These are phyloP conservation scores for Kradibia gibbosae DNA, from an alignment of 1,140 invertebrate species.

Conservation along the genomic window DNA sequence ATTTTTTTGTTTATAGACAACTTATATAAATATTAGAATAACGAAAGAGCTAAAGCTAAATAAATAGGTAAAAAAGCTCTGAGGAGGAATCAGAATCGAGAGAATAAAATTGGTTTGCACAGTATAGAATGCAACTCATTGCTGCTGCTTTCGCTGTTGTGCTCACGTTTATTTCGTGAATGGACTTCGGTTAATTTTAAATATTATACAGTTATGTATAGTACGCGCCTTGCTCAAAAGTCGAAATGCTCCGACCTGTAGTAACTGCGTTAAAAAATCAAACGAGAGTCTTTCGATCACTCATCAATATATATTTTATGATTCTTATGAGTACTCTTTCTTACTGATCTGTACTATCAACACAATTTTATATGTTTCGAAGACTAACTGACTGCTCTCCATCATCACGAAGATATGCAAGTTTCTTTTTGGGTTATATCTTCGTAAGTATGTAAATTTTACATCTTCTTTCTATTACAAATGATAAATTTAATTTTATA, in stretches of 20 bases:
- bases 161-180: constrained; percentile 60
- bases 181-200: constrained; percentile 61
- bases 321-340: no score
- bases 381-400: no score
- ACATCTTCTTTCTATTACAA: no score
- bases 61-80: constrained; percentile 37
- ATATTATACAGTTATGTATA: constrained; percentile 57
- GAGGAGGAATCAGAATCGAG: constrained; percentile 49
- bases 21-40: background rate
- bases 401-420: no score
- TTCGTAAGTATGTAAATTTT: no score
- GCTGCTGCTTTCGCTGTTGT: constrained; percentile 53
- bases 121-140: constrained; percentile 38
- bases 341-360: no score
- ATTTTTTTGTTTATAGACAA: constrained; percentile 21
- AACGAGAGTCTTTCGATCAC: constrained; percentile 52
- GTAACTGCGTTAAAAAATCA: constrained; percentile 53
- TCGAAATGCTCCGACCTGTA: constrained; percentile 52
- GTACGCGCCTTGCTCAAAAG: constrained; percentile 44
- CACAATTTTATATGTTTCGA: no score
- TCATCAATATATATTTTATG: constrained; percentile 55
- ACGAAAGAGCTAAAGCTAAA: background rate
- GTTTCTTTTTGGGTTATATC: no score
- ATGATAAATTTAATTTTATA: no score
- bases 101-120: constrained; percentile 40